phyloP scores from a whole-genome alignment of 2,888 invertebrate species.

The Tortricodes alternella region DNA sequence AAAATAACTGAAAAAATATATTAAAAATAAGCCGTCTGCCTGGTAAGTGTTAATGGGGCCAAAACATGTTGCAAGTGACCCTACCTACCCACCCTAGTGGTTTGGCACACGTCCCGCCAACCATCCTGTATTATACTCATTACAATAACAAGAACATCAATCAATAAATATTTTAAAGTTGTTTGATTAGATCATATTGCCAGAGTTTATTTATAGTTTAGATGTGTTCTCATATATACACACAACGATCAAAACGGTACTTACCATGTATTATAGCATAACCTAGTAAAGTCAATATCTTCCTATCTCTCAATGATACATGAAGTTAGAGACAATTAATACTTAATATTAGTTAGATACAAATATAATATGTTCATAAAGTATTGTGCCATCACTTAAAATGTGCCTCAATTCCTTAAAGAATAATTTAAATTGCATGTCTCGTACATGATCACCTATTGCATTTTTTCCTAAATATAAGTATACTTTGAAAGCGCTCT shows the following conservation, averaged over 20 bases:
- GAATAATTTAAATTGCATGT: not conserved
- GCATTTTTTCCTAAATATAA: not conserved
- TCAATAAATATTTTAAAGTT: not conserved
- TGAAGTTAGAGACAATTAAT: not conserved
- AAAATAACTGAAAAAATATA: too few relatives aligned
- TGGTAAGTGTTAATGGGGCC: too few relatives aligned
- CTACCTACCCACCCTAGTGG: too few relatives aligned
- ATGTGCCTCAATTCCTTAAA: not conserved
- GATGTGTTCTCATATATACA: too few relatives aligned
- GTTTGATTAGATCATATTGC: slow-evolving; percentile 7
- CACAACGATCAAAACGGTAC: not conserved
- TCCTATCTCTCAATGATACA: not conserved
- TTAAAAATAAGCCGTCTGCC: too few relatives aligned
- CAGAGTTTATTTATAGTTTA: not conserved
- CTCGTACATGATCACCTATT: not conserved
- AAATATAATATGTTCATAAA: not conserved
- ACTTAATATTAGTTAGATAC: not conserved
- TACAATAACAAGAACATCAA: not conserved
- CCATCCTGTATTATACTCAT: not conserved
- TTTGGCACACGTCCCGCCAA: too few relatives aligned
- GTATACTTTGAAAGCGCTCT: slow-evolving; percentile 14
- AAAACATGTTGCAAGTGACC: too few relatives aligned
- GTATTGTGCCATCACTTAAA: slow-evolving; percentile 4
- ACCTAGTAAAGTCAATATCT: not conserved
- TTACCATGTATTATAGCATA: not conserved